Evolutionary conservation across 1,140 invertebrate genomes (phyloP), one percentile per base, ranked within the genome.

Genomic region (Papilio aristodemus): DNA sequence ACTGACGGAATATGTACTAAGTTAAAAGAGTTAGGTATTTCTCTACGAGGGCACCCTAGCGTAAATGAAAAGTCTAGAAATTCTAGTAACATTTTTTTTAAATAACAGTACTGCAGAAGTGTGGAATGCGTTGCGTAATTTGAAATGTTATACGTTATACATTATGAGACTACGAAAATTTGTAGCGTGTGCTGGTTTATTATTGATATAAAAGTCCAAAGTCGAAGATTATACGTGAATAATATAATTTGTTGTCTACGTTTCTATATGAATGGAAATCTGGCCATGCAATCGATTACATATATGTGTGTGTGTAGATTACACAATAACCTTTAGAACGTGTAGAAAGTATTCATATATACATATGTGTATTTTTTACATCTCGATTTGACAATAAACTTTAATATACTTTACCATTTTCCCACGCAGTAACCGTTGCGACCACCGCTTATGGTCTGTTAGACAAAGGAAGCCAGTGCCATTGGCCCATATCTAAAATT

Each of bases 401-500:
- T 13, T 8, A 19, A 13, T 13, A 7, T 5, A 54, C 46, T 25
- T 54, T 8, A 8, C 11, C 19, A 54, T 36, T 62, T 62, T 62
- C 59, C 36, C 59, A 62, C 32, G 32, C 4, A 10, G 25, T 37
- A 36, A 36, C 14, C 17, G 27, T 36, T 37, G 3, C 36, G 32
- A 36, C 36, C 36, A 27, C 32, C 36, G 59, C 32, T 60, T 60
- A 38, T 62, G 59, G 36, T 32, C 14, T 36, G 32, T 67, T 54
- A 57, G 25, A 54, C 32, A 71, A 36, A 71, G 70, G 70, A 71
- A 67, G 64, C 43, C 2, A 58, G 60, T 67, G 63, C 50, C 14
- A 57, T 70, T 67, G 68, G 69, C 68, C 66, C 63, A 72, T 72
- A 66, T 69, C 38, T 36, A 41, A 67, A 67, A 63, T 60, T 59